Base-by-base conservation (phyloP, 2,113 vertebrate genomes). In the Hippocampus comes region DNA sequence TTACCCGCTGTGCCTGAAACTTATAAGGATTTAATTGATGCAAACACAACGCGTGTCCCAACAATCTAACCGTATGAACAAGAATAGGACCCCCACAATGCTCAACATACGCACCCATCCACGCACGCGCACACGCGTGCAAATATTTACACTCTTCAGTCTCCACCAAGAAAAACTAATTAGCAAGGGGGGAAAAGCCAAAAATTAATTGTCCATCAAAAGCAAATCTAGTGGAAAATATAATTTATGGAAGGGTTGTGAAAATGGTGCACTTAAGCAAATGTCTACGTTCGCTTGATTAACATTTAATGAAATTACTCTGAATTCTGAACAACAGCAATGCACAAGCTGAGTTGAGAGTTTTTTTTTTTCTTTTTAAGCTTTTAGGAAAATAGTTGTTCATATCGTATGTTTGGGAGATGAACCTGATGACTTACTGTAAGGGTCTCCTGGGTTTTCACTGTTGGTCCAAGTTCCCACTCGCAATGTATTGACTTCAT, bases 171-270 rank as follows among this genome's bases (percentile, higher is more conserved):
- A 95, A 94, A 94, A 92, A 92, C 91, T 92, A 93, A 95, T 91
- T 92, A 92, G 94, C 94, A 95, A 91, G 10, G 89, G 42, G 87
- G 90, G 92, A 94, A 38, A 94, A 90, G 95, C 92, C 92, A 93
- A 92, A 94, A 97, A 97, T 97, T 96, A 97, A 98, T 98, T 96
- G 96, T 93, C 94, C 94, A 92, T 96, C 95, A 90, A 92, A 92
- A 94, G 93, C 89, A 95, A 97, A 95, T 98, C 95, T 97, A 95
- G 91, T 81, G 93, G 94, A 97, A 98, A 98, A 97, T 95, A 93
- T 95, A 96, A 97, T 98, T 96, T 95, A 95, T 94, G 92, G 92
- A 89, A 92, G 92, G 93, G 92, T 96, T 94, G 93, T 83, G 84
- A 91, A 92, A 91, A 90, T 92, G 89, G 92, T 88, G 84, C 89